Base-by-base conservation (phyloP, 1,140 invertebrate genomes). In the Odontomachus brunneus region DNA sequence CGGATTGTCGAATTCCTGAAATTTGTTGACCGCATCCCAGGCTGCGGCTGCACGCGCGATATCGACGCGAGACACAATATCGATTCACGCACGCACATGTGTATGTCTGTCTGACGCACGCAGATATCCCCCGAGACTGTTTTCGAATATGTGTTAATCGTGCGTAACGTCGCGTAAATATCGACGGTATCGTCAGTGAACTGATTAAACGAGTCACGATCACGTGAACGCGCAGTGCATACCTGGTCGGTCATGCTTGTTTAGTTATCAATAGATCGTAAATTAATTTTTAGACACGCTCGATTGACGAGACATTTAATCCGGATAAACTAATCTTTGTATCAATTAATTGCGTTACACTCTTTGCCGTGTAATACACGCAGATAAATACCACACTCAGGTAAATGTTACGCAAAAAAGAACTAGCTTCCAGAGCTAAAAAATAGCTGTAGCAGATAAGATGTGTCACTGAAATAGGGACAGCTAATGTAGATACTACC, bases 161-260 rank as follows among this genome's bases (percentile, higher is more conserved):
- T 66, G 44, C 29, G 19, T 62, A 74, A 74, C 22, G 19, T 59
- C 33, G 71, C 71, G 22, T 24, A 53, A 53, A 76, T 29, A 33
- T 33, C 29, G 29, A 33, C 9, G 9, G 38, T 5, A 76, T 15
- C 51, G 19, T 24, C 22, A 5, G 49, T 76, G 29, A 76, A 63
- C 44, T 63, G 72, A 74, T 60, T 75, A 75, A 75, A 75, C 59
- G 24, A 62, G 24, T 62, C 19, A 44, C 59, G 72, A 49, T 75
- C 24, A 63, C 59, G 72, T 19, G 57, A 74, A 60, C 22, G 17
- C n/a, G 33, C 62, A 75, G 14, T 75, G 59, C n/a, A 63, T 62
- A 29, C 33, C 33, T 62, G 38, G 38, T 44, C 38, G 14, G 33
- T 73, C 17, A 33, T n/a, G 71, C 33, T 26, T 19, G 22, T 51